These are phyloP conservation scores for Chrysemys picta DNA, from an alignment of 2,113 vertebrate genomes.

Conservation along the genomic window DNA sequence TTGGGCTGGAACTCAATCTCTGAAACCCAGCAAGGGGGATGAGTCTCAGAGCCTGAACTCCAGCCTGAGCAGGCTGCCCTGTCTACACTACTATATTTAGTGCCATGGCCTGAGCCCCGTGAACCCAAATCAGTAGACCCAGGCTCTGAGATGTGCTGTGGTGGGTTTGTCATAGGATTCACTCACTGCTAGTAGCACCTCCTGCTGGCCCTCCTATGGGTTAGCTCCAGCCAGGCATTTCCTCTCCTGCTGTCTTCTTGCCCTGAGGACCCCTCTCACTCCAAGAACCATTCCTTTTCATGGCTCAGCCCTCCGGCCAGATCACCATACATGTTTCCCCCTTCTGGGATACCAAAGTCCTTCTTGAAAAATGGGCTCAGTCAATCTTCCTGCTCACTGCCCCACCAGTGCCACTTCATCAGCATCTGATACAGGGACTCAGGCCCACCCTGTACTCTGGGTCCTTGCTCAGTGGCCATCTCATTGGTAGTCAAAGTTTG, in stretches of 20 bases:
- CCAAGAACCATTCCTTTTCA: background rate
- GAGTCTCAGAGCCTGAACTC: too few relatives aligned
- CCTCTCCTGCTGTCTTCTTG: background rate
- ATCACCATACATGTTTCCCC: background rate
- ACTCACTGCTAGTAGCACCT: too few relatives aligned
- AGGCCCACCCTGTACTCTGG: background rate
- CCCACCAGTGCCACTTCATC: background rate
- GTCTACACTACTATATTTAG: too few relatives aligned
- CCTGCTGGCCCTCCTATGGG: too few relatives aligned
- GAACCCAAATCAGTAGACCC: too few relatives aligned
- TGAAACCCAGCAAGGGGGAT: too few relatives aligned
- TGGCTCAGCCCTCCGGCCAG: background rate
- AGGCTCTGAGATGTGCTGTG: too few relatives aligned
- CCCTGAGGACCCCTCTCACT: background rate
- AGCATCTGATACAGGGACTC: background rate
- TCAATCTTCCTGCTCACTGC: background rate
- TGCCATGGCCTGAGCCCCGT: too few relatives aligned
- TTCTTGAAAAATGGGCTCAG: background rate
- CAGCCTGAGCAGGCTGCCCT: too few relatives aligned
- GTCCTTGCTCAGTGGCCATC: background rate
- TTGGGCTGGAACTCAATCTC: too few relatives aligned
- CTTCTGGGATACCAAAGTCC: background rate
- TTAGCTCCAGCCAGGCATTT: background rate
- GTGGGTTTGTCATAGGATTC: too few relatives aligned
- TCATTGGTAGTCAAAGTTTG: background rate